phyloP scores from a whole-genome alignment of 2,888 invertebrate species.

The Stenodera caucasica region DNA sequence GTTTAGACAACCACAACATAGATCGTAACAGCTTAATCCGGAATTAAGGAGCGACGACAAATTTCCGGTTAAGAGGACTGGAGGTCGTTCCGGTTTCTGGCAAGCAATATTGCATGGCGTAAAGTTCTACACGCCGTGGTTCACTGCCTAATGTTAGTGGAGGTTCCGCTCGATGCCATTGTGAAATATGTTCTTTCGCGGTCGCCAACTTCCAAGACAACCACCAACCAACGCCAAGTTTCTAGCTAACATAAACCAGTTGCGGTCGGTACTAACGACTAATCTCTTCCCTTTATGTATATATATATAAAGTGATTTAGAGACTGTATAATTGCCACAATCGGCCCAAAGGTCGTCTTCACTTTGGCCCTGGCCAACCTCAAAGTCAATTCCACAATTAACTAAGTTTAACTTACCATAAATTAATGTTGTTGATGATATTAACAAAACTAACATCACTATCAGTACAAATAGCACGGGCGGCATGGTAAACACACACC shows the following conservation, averaged over 20 bases:
- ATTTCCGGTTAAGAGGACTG: slow-evolving; percentile 4
- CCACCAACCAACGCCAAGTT: slow-evolving; percentile 47
- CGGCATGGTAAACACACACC: slow-evolving; percentile 43
- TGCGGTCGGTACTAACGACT: slow-evolving; percentile 51
- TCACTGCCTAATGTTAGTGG: slow-evolving; percentile 31
- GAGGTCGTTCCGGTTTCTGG: slow-evolving; percentile 3
- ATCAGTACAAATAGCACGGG: slow-evolving; percentile 43
- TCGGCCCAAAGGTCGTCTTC: slow-evolving; percentile 37
- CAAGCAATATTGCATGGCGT: slow-evolving; percentile 25
- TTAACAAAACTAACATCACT: slow-evolving; percentile 31
- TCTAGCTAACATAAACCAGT: slow-evolving; percentile 44
- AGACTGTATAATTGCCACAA: slow-evolving; percentile 50
- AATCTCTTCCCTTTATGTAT: slow-evolving; percentile 53
- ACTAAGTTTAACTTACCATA: slow-evolving; percentile 36
- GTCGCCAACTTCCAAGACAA: slow-evolving; percentile 49
- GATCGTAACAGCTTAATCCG: slow-evolving; percentile 13
- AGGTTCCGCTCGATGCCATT: slow-evolving; percentile 43
- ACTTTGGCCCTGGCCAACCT: background rate
- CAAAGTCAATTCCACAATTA: background rate
- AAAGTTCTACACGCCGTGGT: slow-evolving; percentile 39
- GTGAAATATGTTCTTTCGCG: slow-evolving; percentile 52
- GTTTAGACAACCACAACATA: slow-evolving; percentile 12
- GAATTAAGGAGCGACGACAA: slow-evolving; percentile 14
- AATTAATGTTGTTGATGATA: slow-evolving; percentile 26
- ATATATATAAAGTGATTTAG: slow-evolving; percentile 55